These are phyloP conservation scores for Pitta sordida DNA, from an alignment of 2,113 vertebrate species.

Conservation along the genomic window DNA sequence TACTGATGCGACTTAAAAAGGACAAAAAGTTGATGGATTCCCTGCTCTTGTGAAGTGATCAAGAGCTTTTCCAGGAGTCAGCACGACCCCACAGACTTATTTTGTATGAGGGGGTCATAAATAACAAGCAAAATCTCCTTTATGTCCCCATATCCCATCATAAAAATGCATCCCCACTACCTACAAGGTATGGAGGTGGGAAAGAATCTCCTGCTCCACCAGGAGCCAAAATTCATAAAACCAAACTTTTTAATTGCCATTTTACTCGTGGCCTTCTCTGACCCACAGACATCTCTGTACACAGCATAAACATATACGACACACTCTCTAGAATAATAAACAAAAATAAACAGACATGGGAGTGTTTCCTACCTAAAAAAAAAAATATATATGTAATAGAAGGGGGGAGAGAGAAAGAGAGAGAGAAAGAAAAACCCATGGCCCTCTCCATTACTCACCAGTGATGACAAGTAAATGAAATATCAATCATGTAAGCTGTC, in stretches of 20 bases:
- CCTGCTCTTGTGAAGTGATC: background rate
- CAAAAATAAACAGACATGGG: background rate
- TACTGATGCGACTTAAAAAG: background rate
- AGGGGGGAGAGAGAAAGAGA: fast-evolving
- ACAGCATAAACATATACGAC: background rate
- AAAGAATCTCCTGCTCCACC: background rate
- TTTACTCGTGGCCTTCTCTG: background rate
- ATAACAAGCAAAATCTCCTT: background rate
- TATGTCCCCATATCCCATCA: background rate
- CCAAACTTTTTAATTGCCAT: background rate
- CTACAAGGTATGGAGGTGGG: background rate
- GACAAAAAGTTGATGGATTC: background rate
- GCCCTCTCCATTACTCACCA: conserved; percentile 74
- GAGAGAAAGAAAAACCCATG: background rate
- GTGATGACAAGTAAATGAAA: conserved; percentile 81
- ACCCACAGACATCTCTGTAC: background rate
- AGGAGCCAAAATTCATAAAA: background rate
- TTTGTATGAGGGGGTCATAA: background rate
- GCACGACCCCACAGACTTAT: background rate
- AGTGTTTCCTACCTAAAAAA: conserved; percentile 20
- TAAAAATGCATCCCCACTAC: background rate
- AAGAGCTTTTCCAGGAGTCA: background rate
- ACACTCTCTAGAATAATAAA: background rate
- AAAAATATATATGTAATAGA: too few relatives aligned
- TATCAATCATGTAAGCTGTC: conserved; percentile 82